A percentile compares a stretch with the other conserved stretches of the same genome.
phyloP scores from a whole-genome alignment of 1,140 invertebrate genomes.

The Pollicipes pollicipes region DNA sequence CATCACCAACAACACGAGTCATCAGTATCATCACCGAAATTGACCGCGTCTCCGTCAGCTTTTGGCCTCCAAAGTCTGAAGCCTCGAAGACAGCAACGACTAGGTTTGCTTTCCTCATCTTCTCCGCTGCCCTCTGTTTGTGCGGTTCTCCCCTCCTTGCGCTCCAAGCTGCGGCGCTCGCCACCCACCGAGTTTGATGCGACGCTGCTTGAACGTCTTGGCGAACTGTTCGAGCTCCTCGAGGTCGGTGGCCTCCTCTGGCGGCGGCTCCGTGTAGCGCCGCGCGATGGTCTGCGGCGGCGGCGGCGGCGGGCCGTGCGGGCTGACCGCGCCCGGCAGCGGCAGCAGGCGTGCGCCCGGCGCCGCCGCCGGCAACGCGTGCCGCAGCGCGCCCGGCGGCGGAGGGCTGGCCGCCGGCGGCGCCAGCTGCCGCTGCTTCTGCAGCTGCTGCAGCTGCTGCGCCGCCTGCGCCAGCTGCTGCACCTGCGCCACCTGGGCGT shows the following conservation, averaged over 20 bases:
- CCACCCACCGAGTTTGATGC: conserved; percentile 68
- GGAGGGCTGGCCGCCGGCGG: conserved; percentile 13
- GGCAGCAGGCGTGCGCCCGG: conserved; percentile 16
- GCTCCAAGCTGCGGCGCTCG: too few relatives aligned
- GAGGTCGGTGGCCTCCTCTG: conserved; percentile 82
- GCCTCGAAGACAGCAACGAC: too few relatives aligned
- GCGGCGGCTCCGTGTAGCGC: conserved; percentile 48
- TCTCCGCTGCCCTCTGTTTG: not conserved
- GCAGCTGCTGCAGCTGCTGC: conserved; percentile 37
- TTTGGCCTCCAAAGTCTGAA: too few relatives aligned
- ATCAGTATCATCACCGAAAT: too few relatives aligned
- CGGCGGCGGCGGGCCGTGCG: conserved; percentile 18
- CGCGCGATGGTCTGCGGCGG: conserved; percentile 7
- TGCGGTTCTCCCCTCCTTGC: not conserved
- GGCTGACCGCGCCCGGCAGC: conserved; percentile 12
- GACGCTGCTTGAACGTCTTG: conserved; percentile 85
- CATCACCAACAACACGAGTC: too few relatives aligned
- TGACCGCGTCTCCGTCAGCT: too few relatives aligned
- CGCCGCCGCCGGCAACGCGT: conserved; percentile 10
- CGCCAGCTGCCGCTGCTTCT: conserved; percentile 23
- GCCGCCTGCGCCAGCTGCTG: conserved; percentile 59
- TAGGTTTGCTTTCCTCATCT: too few relatives aligned
- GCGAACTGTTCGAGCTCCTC: conserved; percentile 93
- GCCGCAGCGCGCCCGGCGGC: conserved; percentile 8
- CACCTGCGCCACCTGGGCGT: conserved; percentile 59